Base-by-base conservation (phyloP, 2,888 invertebrate genomes). In the Zygothrica quintamaculata region DNA sequence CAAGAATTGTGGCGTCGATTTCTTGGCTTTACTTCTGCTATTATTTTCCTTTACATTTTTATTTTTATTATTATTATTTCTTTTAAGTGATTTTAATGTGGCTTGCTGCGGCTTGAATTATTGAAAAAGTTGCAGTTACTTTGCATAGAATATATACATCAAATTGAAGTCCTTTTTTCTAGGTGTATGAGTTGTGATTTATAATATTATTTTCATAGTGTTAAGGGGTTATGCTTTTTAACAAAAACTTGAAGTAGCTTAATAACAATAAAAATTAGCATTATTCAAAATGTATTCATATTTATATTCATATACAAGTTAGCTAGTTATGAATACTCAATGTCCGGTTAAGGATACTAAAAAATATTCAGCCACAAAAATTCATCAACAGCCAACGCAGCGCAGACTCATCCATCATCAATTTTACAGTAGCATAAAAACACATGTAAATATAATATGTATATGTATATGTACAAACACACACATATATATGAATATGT, bases 61-160 rank as follows among this genome's bases (percentile, higher is more conserved):
- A n/a, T n/a, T n/a, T n/a, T n/a, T n/a, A n/a, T n/a, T n/a, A 7
- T 31, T 31, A 22, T 22, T 22, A 3, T 5, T 3, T 55, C 46
- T 36, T 78, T 65, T 74, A 79, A 86, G 85, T 82, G 85, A 82
- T 75, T 81, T 78, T 69, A 73, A 69, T 69, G 69, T 53, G 47
- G 61, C 42, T 31, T 60, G 55, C 25, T 60, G n/a, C 33, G 46
- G 18, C 33, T 64, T 74, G 81, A 84, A 48, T 81, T 84, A 79
- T 84, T 81, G 65, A 46, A 56, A 74, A 81, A 84, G 68, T 79
- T n/a, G n/a, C n/a, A n/a, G n/a, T 77, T 40, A 12, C 15, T 46
- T 57, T 73, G 48, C 16, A n/a, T 12, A 44, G 25, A 25, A 12
- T 18, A 39, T 15, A 58, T 44, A 31, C 9, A n/a, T 4, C 29